phyloP scores from a whole-genome alignment of 2,113 vertebrate genomes.

The Chelonoidis abingdonii region DNA sequence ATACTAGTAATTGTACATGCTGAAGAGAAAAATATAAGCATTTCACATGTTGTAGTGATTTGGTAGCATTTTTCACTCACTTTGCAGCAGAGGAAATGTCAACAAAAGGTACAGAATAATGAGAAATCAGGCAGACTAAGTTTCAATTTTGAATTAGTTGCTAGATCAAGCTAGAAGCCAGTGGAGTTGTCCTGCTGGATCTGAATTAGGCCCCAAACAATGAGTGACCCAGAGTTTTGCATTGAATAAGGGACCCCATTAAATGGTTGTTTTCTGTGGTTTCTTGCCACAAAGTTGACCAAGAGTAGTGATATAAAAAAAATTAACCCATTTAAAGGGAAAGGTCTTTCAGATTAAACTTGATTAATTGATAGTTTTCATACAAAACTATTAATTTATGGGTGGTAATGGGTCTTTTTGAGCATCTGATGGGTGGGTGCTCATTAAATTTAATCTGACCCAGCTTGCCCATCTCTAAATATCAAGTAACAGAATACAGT shows the following conservation, averaged over 20 bases:
- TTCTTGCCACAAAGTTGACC: neutral
- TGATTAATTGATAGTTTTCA: neutral
- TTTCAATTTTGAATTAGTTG: neutral
- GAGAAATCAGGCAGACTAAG: neutral
- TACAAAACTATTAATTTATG: neutral
- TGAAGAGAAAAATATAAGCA: neutral
- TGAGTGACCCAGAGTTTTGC: neutral
- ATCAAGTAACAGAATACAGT: neutral
- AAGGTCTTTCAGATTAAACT: neutral
- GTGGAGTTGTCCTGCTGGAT: fast-evolving
- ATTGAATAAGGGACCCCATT: neutral
- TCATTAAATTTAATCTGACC: neutral
- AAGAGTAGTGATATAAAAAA: neutral
- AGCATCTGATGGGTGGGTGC: neutral
- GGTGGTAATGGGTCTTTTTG: neutral
- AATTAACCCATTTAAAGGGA: neutral
- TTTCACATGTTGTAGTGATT: neutral
- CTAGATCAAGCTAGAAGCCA: neutral
- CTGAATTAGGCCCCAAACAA: neutral
- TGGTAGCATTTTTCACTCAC: neutral
- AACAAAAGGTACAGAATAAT: neutral
- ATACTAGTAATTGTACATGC: neutral
- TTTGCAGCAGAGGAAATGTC: neutral
- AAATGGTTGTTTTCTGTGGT: neutral
- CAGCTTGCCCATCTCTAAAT: neutral